A percentile compares a stretch with the other conserved stretches of the same genome.
phyloP scores from a whole-genome alignment of 2,113 vertebrate species.

The Lycaon pictus region DNA sequence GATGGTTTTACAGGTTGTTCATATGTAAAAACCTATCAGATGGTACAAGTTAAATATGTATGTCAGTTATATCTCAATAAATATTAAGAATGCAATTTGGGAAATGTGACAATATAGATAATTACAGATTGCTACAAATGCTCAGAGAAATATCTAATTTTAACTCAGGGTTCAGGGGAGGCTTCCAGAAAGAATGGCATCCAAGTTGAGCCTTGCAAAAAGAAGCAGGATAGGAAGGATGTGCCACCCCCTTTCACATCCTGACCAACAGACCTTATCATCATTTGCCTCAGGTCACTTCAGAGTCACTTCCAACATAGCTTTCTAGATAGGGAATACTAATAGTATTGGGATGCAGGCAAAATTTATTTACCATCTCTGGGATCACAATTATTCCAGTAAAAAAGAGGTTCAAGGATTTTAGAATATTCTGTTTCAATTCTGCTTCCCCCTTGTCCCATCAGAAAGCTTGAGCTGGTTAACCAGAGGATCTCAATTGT shows the following conservation, averaged over 20 bases:
- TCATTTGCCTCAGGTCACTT: neutral
- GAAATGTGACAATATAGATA: neutral
- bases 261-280: neutral
- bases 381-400: neutral
- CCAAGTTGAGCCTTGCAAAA: neutral
- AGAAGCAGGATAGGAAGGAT: neutral
- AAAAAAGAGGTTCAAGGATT: neutral
- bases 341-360: neutral
- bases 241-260: too few relatives aligned
- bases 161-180: neutral
- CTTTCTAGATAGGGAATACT: neutral
- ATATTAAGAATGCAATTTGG: neutral
- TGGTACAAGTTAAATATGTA: neutral
- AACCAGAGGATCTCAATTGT: neutral
- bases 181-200: neutral
- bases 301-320: neutral
- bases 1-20: neutral
- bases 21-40: neutral
- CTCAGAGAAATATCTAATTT: neutral
- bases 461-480: neutral
- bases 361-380: neutral
- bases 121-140: neutral
- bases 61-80: neutral
- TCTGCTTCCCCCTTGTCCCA: neutral
- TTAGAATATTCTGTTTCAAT: constrained; percentile 8